Percentiles rank a stretch among this genome's conserved stretches.
Conservation (phyloP, 2,797 vertebrate species). For the Smutsia gigantea region DNA sequence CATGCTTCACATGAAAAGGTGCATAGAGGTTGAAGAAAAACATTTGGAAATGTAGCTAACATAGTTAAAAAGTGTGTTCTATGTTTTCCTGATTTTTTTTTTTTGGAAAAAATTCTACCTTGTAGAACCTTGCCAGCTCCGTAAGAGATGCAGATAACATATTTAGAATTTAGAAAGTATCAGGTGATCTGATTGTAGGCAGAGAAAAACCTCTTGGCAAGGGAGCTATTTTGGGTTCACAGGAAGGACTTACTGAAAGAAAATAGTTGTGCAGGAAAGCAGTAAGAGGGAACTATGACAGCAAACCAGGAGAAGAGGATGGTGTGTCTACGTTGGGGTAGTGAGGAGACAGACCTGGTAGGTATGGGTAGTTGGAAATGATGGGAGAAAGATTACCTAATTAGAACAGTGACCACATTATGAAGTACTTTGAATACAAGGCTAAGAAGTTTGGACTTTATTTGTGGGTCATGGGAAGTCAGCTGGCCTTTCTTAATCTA, state of each 20-base stretch:
- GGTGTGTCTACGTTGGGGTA: neutral
- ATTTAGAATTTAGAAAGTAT: slow-evolving; percentile 30
- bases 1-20: neutral
- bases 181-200: neutral
- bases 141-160: neutral
- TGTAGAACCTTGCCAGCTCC: too few relatives aligned
- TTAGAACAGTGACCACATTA: neutral
- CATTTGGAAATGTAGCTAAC: slow-evolving; percentile 14
- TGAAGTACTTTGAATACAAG: neutral
- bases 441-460: neutral
- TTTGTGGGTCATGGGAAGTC: neutral
- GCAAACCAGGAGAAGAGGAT: neutral
- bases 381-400: neutral
- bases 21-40: slow-evolving; percentile 21
- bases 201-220: neutral
- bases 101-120: too few relatives aligned
- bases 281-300: neutral
- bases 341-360: neutral
- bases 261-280: neutral
- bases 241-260: slow-evolving; percentile 1
- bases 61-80: neutral
- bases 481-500: slow-evolving; percentile 2
- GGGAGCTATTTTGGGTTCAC: slow-evolving; percentile 33
- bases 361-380: neutral
- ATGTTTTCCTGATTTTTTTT: neutral